Evolutionary conservation across 1,140 invertebrate genomes (phyloP).

Genomic region (Doryteuthis pealeii): DNA sequence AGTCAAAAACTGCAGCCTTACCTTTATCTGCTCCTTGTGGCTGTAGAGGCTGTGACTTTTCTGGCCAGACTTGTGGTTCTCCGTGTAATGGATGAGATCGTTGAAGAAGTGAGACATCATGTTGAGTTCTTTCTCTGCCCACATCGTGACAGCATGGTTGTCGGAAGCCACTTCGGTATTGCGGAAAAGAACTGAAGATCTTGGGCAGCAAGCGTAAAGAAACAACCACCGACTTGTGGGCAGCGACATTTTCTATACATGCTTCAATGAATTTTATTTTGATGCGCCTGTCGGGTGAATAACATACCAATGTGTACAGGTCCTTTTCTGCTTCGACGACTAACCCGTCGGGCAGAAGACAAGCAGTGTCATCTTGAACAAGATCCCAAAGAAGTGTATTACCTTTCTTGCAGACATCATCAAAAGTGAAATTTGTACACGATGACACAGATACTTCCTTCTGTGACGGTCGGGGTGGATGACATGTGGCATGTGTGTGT

Average conservation of each 20-base stretch:
- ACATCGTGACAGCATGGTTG: slow-evolving; percentile 63
- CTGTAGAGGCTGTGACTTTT: slow-evolving; percentile 88
- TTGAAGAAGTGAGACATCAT: slow-evolving; percentile 93
- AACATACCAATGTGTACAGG: slow-evolving; percentile 83
- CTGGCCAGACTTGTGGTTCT: slow-evolving; percentile 71
- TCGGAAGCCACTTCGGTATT: slow-evolving; percentile 67
- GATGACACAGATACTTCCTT: slow-evolving; percentile 21
- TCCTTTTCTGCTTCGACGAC: slow-evolving; percentile 89
- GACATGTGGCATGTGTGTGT: slow-evolving; percentile 48
- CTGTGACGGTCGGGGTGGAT: slow-evolving; percentile 37
- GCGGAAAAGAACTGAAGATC: slow-evolving; percentile 87
- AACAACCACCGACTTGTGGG: slow-evolving; percentile 79
- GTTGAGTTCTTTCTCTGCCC: slow-evolving; percentile 84
- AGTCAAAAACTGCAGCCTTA: slow-evolving; percentile 85
- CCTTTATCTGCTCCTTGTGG: slow-evolving; percentile 87
- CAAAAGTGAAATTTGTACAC: slow-evolving; percentile 45
- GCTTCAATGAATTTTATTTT: slow-evolving; percentile 93
- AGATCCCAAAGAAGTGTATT: slow-evolving; percentile 92
- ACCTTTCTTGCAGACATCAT: slow-evolving; percentile 69
- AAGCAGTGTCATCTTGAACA: slow-evolving; percentile 86
- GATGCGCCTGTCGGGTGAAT: slow-evolving; percentile 81
- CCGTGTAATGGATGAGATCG: slow-evolving; percentile 66
- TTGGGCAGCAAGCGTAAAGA: slow-evolving; percentile 86
- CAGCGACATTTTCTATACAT: slow-evolving; percentile 85
- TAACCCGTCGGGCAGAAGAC: slow-evolving; percentile 81